Evolutionary conservation across 2,888 invertebrate species (phyloP).

Genomic region (Acrobasis consociella): DNA sequence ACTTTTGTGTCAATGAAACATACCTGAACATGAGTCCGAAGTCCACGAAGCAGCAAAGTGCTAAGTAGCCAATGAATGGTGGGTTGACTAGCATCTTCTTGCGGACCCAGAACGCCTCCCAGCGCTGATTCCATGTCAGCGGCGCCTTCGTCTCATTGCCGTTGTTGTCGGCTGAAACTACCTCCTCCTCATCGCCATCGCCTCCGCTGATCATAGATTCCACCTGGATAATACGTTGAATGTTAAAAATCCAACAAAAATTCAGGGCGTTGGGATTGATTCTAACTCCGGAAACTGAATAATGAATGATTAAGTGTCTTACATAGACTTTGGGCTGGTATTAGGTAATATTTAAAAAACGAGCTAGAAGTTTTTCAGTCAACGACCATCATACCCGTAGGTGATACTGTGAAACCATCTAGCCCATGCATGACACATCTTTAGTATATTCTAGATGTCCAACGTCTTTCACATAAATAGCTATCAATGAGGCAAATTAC

Average conservation of each 20-base stretch:
- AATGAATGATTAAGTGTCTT: background rate
- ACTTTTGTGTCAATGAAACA: too few relatives aligned
- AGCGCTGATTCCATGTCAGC: constrained; percentile 67
- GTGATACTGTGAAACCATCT: too few relatives aligned
- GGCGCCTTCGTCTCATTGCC: constrained; percentile 73
- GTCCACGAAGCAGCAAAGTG: constrained; percentile 82
- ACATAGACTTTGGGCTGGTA: too few relatives aligned
- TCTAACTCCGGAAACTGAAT: background rate
- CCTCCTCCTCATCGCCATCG: constrained; percentile 70
- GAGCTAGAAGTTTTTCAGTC: too few relatives aligned
- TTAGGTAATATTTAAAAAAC: too few relatives aligned
- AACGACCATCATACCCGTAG: too few relatives aligned
- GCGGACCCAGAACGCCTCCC: constrained; percentile 72
- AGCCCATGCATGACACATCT: too few relatives aligned
- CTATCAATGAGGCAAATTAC: too few relatives aligned
- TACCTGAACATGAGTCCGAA: constrained; percentile 85
- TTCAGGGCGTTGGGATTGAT: too few relatives aligned
- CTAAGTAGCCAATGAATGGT: constrained; percentile 78
- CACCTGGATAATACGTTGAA: constrained; percentile 48
- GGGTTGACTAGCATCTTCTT: constrained; percentile 78
- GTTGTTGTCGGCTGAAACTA: constrained; percentile 70
- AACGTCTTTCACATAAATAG: too few relatives aligned
- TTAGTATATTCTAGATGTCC: too few relatives aligned
- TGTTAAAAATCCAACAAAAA: background rate
- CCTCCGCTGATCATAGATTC: constrained; percentile 74